Percentiles rank a stretch among this genome's conserved stretches.
phyloP scores from a whole-genome alignment of 1,140 invertebrate species.

The Linepithema humile region DNA sequence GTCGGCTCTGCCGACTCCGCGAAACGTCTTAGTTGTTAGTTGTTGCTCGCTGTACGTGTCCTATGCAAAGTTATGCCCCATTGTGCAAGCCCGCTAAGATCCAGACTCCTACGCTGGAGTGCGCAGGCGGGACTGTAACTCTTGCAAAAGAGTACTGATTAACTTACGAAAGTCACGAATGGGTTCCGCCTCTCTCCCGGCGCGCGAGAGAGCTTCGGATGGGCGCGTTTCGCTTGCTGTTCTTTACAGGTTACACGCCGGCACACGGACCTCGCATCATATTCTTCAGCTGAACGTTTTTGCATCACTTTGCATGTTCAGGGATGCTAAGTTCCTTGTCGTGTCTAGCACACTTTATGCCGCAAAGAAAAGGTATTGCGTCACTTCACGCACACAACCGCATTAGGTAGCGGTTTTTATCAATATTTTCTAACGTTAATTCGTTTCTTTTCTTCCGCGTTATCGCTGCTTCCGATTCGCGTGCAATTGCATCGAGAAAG shows the following conservation, averaged over 20 bases:
- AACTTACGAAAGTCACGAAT: slow-evolving; percentile 74
- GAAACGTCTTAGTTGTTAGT: slow-evolving; percentile 82
- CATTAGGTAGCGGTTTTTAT: slow-evolving; percentile 49
- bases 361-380: slow-evolving; percentile 42
- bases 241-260: slow-evolving; percentile 51
- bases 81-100: slow-evolving; percentile 77
- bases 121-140: slow-evolving; percentile 57
- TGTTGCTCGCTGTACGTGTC: slow-evolving; percentile 77
- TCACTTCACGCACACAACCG: slow-evolving; percentile 60
- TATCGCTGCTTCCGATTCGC: not conserved
- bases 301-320: slow-evolving; percentile 66
- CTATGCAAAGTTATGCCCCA: slow-evolving; percentile 79
- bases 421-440: slow-evolving; percentile 32
- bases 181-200: slow-evolving; percentile 42
- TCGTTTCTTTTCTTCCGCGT: slow-evolving; percentile 17
- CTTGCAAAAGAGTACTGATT: slow-evolving; percentile 74
- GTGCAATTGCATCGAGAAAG: not conserved
- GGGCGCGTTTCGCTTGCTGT: slow-evolving; percentile 48
- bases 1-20: slow-evolving; percentile 57
- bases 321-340: slow-evolving; percentile 59
- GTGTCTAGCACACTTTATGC: slow-evolving; percentile 57
- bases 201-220: slow-evolving; percentile 27
- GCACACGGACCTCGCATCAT: slow-evolving; percentile 22
- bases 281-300: slow-evolving; percentile 60
- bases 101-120: slow-evolving; percentile 60